Conservation (phyloP, 2,113 vertebrate genomes). For the Burhinus bistriatus region DNA sequence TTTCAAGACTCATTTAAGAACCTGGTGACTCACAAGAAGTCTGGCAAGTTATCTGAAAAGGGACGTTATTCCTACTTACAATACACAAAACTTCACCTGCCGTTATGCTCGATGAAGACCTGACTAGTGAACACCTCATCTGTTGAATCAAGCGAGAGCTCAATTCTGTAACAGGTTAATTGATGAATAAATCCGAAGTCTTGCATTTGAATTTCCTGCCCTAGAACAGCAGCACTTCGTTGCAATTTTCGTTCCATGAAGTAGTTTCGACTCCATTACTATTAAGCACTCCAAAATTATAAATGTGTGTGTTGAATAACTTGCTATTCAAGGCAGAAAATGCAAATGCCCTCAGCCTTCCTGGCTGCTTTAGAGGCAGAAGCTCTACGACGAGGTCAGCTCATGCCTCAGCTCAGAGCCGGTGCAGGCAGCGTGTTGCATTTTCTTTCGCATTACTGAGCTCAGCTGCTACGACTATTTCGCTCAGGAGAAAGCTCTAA, state of each 20-base stretch:
- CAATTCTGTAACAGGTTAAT: neutral
- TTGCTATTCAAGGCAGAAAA: neutral
- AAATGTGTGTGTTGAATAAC: neutral
- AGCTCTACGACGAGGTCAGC: neutral
- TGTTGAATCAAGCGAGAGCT: neutral
- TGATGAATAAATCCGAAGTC: neutral
- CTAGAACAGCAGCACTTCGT: neutral
- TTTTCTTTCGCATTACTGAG: neutral
- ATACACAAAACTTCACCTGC: neutral
- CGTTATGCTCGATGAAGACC: neutral
- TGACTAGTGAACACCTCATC: neutral
- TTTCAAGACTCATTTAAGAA: neutral
- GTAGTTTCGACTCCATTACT: neutral
- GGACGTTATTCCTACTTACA: neutral
- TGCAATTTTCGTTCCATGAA: neutral
- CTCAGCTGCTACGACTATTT: neutral
- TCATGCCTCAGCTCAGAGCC: neutral
- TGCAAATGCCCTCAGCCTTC: neutral
- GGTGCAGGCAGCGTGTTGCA: fast-evolving
- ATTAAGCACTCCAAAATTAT: neutral
- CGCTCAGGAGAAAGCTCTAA: neutral
- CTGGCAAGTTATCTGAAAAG: neutral
- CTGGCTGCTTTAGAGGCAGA: neutral
- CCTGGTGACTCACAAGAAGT: fast-evolving
- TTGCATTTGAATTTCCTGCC: neutral